Conservation (phyloP, 2,888 invertebrate genomes). For the Mythimna ferrago region DNA sequence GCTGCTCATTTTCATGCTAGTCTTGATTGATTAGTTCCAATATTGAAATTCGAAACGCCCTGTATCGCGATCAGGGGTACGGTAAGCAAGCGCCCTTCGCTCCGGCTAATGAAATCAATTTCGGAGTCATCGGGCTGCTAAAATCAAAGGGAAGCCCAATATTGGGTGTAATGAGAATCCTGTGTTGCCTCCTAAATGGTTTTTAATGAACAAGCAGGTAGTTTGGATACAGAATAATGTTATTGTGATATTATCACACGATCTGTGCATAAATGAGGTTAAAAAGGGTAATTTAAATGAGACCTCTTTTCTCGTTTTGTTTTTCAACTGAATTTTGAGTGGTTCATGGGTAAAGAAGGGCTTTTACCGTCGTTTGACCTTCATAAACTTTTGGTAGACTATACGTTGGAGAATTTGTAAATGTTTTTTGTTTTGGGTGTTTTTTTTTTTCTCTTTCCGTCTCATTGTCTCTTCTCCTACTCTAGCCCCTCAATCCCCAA, state of each 20-base stretch:
- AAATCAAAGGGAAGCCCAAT: constrained; percentile 46
- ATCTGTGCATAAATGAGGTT: constrained; percentile 26
- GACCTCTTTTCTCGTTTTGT: constrained; percentile 19
- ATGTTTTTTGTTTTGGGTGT: too few species aligned
- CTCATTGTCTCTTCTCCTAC: too few species aligned
- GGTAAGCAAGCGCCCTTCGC: constrained; percentile 61
- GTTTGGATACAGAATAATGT: not conserved
- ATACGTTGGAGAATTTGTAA: too few species aligned
- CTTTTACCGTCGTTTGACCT: constrained; percentile 17
- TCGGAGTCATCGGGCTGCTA: constrained; percentile 45
- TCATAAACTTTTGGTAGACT: constrained; percentile 8
- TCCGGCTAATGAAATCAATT: constrained; percentile 65
- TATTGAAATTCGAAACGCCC: constrained; percentile 80
- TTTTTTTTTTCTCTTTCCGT: too few species aligned
- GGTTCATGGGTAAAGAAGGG: constrained; percentile 7
- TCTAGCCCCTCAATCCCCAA: too few species aligned
- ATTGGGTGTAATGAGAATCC: constrained; percentile 51
- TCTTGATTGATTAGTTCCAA: constrained; percentile 83
- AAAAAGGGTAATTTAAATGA: constrained; percentile 19
- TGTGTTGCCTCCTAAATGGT: constrained; percentile 32
- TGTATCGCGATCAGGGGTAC: constrained; percentile 69
- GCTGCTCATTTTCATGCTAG: constrained; percentile 78
- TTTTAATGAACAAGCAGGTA: constrained; percentile 31
- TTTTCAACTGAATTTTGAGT: constrained; percentile 32
- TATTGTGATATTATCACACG: not conserved